Evolutionary conservation across 2,113 vertebrate species (phyloP).

Genomic region (Hippolais icterina): DNA sequence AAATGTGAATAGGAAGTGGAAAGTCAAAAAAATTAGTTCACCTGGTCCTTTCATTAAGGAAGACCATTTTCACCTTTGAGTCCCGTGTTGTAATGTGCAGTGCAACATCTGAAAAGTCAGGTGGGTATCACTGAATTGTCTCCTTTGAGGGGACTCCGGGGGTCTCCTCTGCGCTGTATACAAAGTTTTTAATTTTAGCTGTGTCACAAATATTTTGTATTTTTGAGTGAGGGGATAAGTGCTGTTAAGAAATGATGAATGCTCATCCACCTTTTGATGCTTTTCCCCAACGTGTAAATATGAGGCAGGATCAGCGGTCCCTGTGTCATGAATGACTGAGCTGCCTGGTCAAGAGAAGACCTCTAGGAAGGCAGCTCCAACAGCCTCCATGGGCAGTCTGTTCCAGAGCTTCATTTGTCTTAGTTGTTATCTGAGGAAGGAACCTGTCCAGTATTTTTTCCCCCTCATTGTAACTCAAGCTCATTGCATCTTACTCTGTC

Average conservation of each 20-base stretch:
- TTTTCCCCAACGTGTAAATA: background rate
- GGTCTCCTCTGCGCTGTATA: background rate
- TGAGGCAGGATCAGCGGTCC: background rate
- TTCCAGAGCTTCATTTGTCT: background rate
- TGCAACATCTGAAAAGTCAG: background rate
- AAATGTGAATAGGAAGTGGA: background rate
- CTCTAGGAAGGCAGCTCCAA: background rate
- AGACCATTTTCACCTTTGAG: background rate
- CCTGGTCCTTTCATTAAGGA: background rate
- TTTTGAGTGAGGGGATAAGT: background rate
- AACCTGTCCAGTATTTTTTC: background rate
- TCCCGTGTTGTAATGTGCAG: background rate
- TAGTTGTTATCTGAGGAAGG: background rate
- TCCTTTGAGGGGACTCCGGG: background rate
- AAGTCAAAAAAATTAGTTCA: background rate
- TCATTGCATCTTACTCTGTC: background rate
- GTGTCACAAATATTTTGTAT: background rate
- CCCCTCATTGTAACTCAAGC: background rate
- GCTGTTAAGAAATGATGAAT: background rate
- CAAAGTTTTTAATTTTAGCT: background rate
- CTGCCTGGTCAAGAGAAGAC: background rate
- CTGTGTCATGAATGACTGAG: background rate
- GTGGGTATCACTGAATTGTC: background rate
- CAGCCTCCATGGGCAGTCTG: background rate
- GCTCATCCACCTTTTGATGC: background rate